Evolutionary conservation across 2,888 invertebrate genomes (phyloP).

Genomic region (Liopterus haemorrhoidalis): DNA sequence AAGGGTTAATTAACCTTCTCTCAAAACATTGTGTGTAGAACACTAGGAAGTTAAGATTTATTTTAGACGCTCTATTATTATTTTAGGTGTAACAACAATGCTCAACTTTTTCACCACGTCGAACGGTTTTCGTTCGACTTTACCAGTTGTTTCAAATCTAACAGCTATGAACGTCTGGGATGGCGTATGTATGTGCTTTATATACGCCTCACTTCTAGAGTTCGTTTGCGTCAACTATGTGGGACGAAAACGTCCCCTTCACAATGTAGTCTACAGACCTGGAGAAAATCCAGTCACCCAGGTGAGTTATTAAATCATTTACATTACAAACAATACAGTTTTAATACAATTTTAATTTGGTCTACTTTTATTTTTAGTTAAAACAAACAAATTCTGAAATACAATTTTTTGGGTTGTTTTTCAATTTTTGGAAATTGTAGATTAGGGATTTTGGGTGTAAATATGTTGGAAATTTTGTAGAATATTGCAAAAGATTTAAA

Average conservation of each 20-base stretch:
- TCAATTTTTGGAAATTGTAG: too few relatives aligned
- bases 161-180: conserved; percentile 98
- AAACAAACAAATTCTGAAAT: too few relatives aligned
- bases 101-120: conserved; percentile 97
- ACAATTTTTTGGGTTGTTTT: too few relatives aligned
- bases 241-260: conserved; percentile 80
- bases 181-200: conserved; percentile 95
- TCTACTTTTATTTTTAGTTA: too few relatives aligned
- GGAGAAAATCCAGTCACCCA: conserved; percentile 88
- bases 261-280: conserved; percentile 83
- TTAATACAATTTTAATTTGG: too few relatives aligned
- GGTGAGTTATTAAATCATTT: conserved; percentile 62
- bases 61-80: too few relatives aligned
- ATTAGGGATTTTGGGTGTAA: too few relatives aligned
- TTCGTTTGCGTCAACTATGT: conserved; percentile 95
- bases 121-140: conserved; percentile 83
- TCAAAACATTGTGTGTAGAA: too few relatives aligned
- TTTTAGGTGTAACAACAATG: conserved; percentile 90
- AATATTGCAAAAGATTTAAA: too few relatives aligned
- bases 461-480: too few relatives aligned
- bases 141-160: conserved; percentile 89
- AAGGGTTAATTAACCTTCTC: too few relatives aligned
- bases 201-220: conserved; percentile 88
- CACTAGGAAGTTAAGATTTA: too few relatives aligned
- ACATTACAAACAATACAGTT: conserved; percentile 2